Percentiles rank a stretch among this genome's conserved stretches.
These are phyloP conservation scores for Stichodactyla helianthus DNA, from an alignment of 64 coral and sea anemone genomes.

Conservation along the genomic window DNA sequence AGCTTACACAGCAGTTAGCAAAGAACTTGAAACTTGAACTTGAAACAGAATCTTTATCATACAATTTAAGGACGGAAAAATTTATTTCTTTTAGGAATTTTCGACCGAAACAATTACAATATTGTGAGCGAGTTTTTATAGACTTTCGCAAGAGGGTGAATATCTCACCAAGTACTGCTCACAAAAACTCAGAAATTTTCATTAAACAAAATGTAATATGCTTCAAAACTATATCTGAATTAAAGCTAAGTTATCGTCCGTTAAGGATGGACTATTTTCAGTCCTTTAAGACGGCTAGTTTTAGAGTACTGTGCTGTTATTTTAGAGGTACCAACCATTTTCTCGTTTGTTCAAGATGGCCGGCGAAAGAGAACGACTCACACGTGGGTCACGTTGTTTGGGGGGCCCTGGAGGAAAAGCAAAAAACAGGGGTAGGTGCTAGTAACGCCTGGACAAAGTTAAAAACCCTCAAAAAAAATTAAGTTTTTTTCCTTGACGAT, in stretches of 20 bases:
- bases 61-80: not conserved
- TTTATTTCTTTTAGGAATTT: not conserved
- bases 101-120: not conserved
- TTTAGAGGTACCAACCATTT: slow-evolving; percentile 62
- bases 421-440: not conserved
- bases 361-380: slow-evolving; percentile 64
- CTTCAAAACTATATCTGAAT: not conserved
- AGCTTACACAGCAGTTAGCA: not conserved
- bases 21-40: not conserved
- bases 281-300: not conserved
- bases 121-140: not conserved
- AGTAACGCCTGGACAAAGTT: slow-evolving; percentile 11
- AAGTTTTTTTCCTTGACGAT: not conserved
- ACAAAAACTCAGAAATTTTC: not conserved
- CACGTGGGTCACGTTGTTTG: slow-evolving; percentile 66
- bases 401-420: slow-evolving; percentile 23
- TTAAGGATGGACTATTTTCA: not conserved
- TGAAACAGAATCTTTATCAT: not conserved
- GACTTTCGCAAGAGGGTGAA: not conserved
- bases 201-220: not conserved
- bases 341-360: slow-evolving; percentile 85
- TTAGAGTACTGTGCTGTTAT: not conserved
- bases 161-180: not conserved
- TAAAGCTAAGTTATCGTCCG: not conserved
- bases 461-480: not conserved